Base-by-base conservation (phyloP, 2,888 invertebrate genomes). In the Drosophila parthenogenetica region DNA sequence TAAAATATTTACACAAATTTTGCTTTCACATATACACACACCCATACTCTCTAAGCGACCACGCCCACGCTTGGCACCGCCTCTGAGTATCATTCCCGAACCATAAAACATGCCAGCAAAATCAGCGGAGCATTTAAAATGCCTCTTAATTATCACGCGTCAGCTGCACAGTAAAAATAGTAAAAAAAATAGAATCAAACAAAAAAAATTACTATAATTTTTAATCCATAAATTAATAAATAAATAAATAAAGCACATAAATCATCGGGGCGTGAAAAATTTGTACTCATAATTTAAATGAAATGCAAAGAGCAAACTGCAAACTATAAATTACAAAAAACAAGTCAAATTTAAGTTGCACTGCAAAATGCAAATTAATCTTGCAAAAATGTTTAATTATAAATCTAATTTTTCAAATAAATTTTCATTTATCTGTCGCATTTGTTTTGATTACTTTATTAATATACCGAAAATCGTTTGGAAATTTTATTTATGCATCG, bases 141-240 rank as follows among this genome's bases (percentile, higher is more conserved):
- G 70, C 74, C 67, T 81, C 77, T 83, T 74, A 83, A 86, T 83
- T 83, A 83, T 77, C 80, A 69, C 72, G 74, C 77, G 78, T 46
- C 49, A 67, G 45, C 43, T 49, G 48, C 50, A 45, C 67, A 55
- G 22, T 45, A 60, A 42, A 32, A 51, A 16, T 57, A 48, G 14
- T 37, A 39, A 50, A 60, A 19, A n/a, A 46, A 43, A 54, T 49
- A 40, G 22, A 29, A 51, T 62, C 2, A 29, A 25, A 25, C 7
- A 25, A 25, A 29, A 29, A 8, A 29, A 62, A 45, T 63, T 46
- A 71, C 57, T 43, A 57, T 16, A 32, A 14, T 40, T 42, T 19
- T 68, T 65, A 64, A 66, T 58, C 14, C 58, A 71, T 73, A 75
- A 60, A 64, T 50, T 57, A 49, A 65, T 65, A 69, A 62, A 59